Evolutionary conservation across 2,797 vertebrate species (phyloP), one percentile per base, ranked within the genome.

Genomic region (Garrulus glandarius): DNA sequence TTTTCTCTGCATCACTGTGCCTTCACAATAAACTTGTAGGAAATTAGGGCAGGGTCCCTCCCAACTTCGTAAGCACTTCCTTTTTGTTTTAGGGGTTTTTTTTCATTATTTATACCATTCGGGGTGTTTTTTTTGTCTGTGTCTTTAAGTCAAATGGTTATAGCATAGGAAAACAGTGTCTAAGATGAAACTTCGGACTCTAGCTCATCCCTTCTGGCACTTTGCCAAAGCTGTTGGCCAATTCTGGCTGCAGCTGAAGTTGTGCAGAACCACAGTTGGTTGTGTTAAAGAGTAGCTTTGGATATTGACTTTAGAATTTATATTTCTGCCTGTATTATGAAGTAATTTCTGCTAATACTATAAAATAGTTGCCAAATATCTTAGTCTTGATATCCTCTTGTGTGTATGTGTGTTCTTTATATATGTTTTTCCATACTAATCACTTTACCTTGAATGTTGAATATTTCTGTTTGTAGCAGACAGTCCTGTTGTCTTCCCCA

Each of bases 21-120:
- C 8, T 14, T 84, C 36, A 20, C 36, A 60, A 1, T 79, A 41
- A 82, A 69, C 13, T 70, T 68, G 20, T 46, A 44, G 67, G 36
- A 68, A n/a, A 43, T 67, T 16, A 15, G 10, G 30, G 14, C 36
- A 85, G 26, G 23, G 17, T 75, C 46, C 13, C 32, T 92, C 30
- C 18, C 13, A 19, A 50, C 21, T 61, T 88, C 0, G 0, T 43
- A 41, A 83, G 26, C 0, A 1, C 19, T 53, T 75, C 10, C 5
- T 44, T 50, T 65, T 60, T 57, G 23, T 17, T 67, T 32, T 26
- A 55, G 49, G 17, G 12, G 18, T 1, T 29, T 46, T 71, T 71
- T 47, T 36, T 5, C 11, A 2, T 76, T 74, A 15, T 34, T 65
- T 59, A 4, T 13, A 32, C 23, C 30, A 20, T 61, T 81, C 8